These are phyloP conservation scores for Muscicapa adusta DNA, from an alignment of 2,113 vertebrate genomes.

Conservation along the genomic window DNA sequence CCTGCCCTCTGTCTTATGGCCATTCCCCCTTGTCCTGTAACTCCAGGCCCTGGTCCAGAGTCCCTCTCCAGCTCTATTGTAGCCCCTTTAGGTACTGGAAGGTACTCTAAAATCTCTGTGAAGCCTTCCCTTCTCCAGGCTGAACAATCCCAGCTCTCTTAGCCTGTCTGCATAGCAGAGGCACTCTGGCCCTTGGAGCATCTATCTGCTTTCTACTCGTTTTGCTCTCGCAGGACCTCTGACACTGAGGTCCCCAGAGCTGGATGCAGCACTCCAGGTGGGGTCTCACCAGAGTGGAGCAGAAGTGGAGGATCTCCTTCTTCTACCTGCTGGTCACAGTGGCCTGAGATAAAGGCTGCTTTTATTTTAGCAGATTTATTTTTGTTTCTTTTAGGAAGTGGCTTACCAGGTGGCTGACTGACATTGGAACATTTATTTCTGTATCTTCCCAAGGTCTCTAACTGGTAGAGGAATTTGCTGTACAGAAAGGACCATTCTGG, in stretches of 20 bases:
- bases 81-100: neutral
- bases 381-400: neutral
- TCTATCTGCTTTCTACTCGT: neutral
- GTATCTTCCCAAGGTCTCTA: neutral
- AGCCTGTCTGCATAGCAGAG: neutral
- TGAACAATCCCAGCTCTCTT: neutral
- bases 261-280: neutral
- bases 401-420: neutral
- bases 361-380: neutral
- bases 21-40: neutral
- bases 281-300: neutral
- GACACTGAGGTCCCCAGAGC: neutral
- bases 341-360: neutral
- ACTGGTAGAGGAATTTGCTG: neutral
- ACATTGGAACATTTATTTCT: neutral
- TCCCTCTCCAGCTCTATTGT: neutral
- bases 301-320: neutral
- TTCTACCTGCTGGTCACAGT: neutral
- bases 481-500: neutral
- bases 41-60: neutral
- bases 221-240: neutral
- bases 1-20: neutral
- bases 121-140: neutral
- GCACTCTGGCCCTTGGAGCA: neutral
- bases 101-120: neutral